phyloP scores from a whole-genome alignment of 2,113 vertebrate species.

The Anthoscopus minutus region DNA sequence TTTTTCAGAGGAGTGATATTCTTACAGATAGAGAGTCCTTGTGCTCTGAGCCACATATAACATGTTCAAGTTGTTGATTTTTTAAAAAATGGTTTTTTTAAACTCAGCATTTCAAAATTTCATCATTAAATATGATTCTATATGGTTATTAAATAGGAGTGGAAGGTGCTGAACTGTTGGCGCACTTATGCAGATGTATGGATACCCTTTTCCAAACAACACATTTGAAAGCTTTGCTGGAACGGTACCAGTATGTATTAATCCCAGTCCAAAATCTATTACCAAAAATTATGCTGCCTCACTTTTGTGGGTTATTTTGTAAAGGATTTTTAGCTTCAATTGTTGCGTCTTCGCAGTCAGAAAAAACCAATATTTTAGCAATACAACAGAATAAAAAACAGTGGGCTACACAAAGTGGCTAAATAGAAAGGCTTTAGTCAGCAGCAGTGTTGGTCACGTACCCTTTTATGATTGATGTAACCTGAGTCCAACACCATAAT shows the following conservation, averaged over 20 bases:
- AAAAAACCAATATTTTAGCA: not conserved
- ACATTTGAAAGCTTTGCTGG: not conserved
- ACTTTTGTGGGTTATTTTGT: not conserved
- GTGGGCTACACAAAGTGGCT: not conserved
- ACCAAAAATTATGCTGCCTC: not conserved
- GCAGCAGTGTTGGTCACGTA: not conserved
- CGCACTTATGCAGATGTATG: rapidly evolving
- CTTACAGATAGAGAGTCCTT: not conserved
- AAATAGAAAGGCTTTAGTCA: not conserved
- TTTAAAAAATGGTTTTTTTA: not conserved
- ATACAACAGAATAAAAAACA: not conserved
- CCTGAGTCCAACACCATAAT: not conserved
- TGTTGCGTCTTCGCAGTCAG: not conserved
- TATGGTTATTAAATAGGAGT: not conserved
- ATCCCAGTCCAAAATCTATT: not conserved
- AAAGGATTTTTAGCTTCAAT: not conserved
- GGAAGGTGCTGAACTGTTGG: not conserved
- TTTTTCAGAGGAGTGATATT: not conserved
- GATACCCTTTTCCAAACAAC: not conserved
- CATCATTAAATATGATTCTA: not conserved
- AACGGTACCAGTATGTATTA: not conserved
- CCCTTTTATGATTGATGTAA: not conserved
- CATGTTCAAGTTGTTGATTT: not conserved
- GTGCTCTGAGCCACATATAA: not conserved
- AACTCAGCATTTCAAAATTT: not conserved